A percentile compares a stretch with the other conserved stretches of the same genome.
These are phyloP conservation scores for Corythornis madagascariensis DNA, from an alignment of 2,113 vertebrate genomes.

Conservation along the genomic window DNA sequence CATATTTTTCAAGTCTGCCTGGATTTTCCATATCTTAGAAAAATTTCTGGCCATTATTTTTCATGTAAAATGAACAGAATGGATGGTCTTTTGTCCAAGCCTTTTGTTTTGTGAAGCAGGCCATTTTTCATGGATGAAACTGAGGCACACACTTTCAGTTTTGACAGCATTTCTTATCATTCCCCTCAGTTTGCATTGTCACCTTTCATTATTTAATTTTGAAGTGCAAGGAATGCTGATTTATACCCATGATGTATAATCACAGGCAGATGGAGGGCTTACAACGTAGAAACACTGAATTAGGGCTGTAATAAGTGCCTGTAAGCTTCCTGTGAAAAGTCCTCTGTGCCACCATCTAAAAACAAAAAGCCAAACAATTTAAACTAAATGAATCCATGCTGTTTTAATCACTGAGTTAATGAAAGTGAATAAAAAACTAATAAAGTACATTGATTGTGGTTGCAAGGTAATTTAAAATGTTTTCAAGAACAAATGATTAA, in stretches of 20 bases:
- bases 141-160: slow-evolving; percentile 44
- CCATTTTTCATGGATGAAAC: slow-evolving; percentile 67
- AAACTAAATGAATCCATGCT: slow-evolving; percentile 7
- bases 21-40: slow-evolving; percentile 53
- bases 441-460: neutral
- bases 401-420: neutral
- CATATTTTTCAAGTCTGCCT: slow-evolving; percentile 27
- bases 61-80: slow-evolving; percentile 35
- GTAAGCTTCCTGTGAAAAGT: neutral
- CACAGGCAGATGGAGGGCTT: slow-evolving; percentile 39
- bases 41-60: slow-evolving; percentile 56
- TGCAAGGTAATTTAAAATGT: slow-evolving; percentile 39
- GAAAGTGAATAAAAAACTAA: slow-evolving; percentile 32
- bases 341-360: slow-evolving; percentile 11
- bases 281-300: slow-evolving; percentile 41
- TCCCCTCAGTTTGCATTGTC: slow-evolving; percentile 48
- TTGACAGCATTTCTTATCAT: slow-evolving; percentile 61
- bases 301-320: neutral
- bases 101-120: slow-evolving; percentile 61
- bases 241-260: slow-evolving; percentile 61
- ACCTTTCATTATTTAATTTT: slow-evolving; percentile 67
- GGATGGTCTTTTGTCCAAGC: slow-evolving; percentile 51
- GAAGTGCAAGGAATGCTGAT: slow-evolving; percentile 55
- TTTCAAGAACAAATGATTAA: slow-evolving; percentile 51
- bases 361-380: slow-evolving; percentile 29